Percentiles rank a stretch among this genome's conserved stretches.
Evolutionary conservation across 2,888 invertebrate species (phyloP).

Genomic region (Rhorus exstirpatorius): DNA sequence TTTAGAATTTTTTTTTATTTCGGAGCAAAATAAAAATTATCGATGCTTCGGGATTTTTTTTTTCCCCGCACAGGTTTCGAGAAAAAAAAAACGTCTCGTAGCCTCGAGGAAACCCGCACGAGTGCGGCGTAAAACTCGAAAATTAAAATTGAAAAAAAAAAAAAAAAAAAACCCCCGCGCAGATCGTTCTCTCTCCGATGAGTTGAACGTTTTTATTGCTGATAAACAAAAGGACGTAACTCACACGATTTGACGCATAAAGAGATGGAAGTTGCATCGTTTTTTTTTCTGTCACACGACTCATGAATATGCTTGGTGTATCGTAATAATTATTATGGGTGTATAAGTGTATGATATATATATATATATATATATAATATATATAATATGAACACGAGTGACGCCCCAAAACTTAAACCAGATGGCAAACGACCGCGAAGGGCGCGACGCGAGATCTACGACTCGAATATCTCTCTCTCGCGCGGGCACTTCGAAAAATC

Average conservation of each 20-base stretch:
- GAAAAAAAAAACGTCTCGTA: too few relatives aligned
- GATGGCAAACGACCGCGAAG: slow-evolving; percentile 51
- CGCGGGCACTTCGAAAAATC: neutral
- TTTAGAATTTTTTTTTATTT: too few relatives aligned
- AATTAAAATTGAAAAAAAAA: slow-evolving; percentile 11
- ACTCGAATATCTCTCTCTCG: slow-evolving; percentile 14
- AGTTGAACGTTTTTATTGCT: slow-evolving; percentile 9
- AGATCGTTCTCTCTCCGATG: neutral
- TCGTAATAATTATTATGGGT: slow-evolving; percentile 23
- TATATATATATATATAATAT: neutral
- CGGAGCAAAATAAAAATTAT: too few relatives aligned
- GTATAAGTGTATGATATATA: slow-evolving; percentile 9
- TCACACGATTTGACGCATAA: slow-evolving; percentile 11
- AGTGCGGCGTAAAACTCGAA: slow-evolving; percentile 29
- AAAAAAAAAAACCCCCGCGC: slow-evolving; percentile 10
- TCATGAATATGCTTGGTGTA: neutral
- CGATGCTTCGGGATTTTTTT: too few relatives aligned
- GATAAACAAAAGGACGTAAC: neutral
- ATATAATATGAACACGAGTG: too few relatives aligned
- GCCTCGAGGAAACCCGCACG: slow-evolving; percentile 5
- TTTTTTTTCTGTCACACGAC: slow-evolving; percentile 8
- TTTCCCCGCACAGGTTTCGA: too few relatives aligned
- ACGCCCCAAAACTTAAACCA: slow-evolving; percentile 65
- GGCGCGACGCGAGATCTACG: slow-evolving; percentile 6
- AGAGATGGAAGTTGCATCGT: neutral